Percentiles rank a stretch among this genome's conserved stretches.
Conservation (phyloP, 1,140 invertebrate species). For the Lepidurus apus region DNA sequence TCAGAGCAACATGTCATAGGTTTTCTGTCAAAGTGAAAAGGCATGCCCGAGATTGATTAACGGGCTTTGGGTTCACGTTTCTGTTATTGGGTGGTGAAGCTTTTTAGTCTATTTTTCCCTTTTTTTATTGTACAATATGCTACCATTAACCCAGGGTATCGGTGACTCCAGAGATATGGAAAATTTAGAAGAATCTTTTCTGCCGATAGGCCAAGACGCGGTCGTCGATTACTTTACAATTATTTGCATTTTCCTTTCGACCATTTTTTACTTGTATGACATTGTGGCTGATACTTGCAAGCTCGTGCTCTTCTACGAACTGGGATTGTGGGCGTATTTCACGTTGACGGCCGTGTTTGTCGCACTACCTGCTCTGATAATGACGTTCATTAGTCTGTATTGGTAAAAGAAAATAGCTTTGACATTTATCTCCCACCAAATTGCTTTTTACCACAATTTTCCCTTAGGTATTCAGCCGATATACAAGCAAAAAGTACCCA, state of each 20-base stretch:
- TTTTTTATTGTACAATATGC: background rate
- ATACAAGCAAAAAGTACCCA: background rate
- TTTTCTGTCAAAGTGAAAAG: no score
- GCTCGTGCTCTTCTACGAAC: conserved; percentile 8
- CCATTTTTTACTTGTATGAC: background rate
- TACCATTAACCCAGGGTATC: background rate
- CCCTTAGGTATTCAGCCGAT: background rate
- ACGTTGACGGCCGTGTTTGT: background rate
- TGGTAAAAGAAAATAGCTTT: background rate
- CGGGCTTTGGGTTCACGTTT: no score
- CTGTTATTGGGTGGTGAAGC: no score
- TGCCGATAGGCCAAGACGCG: background rate
- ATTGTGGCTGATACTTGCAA: background rate
- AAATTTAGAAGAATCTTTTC: background rate
- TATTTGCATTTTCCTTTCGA: background rate
- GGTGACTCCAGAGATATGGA: background rate
- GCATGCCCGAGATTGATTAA: no score
- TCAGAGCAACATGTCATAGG: no score
- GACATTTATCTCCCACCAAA: background rate
- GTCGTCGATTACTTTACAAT: background rate
- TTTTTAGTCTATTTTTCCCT: no score
- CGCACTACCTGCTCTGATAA: background rate
- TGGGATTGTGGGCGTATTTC: background rate
- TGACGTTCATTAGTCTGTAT: background rate
- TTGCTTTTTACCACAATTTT: background rate